Percentiles rank a stretch among this genome's conserved stretches.
Evolutionary conservation across 2,113 vertebrate species (phyloP).

Genomic region (Scomber colias): DNA sequence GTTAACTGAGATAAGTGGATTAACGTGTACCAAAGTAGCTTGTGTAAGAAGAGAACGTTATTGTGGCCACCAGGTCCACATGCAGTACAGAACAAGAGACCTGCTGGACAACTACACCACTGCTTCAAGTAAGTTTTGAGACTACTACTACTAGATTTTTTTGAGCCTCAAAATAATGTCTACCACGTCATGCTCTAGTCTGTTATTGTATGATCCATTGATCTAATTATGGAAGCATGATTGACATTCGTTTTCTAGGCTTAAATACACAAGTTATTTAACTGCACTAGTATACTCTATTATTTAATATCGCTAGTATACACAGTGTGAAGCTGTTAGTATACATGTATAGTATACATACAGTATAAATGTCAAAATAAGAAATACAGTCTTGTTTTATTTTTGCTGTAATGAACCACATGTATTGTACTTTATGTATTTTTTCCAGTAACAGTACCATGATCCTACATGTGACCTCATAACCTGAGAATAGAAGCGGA

Average conservation of each 20-base stretch:
- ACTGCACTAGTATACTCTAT: background rate
- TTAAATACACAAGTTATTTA: conserved; percentile 8
- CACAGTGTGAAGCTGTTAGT: background rate
- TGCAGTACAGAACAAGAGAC: conserved; percentile 16
- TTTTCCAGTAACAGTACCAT: background rate
- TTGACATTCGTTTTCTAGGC: background rate
- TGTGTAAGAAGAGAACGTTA: conserved; percentile 67
- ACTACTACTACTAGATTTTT: background rate
- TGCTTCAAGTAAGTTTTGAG: conserved; percentile 52
- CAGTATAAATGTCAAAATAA: too few relatives aligned
- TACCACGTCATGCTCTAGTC: background rate
- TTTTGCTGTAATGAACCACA: background rate
- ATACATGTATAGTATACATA: too few relatives aligned
- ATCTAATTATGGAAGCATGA: conserved; percentile 33
- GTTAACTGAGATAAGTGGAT: conserved; percentile 80
- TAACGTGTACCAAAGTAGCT: conserved; percentile 78
- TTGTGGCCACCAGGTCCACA: conserved; percentile 32
- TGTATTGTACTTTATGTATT: background rate
- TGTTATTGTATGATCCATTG: conserved; percentile 20
- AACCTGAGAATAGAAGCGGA: background rate
- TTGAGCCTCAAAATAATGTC: background rate
- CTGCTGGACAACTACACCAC: background rate
- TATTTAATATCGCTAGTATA: background rate
- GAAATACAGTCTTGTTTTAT: too few relatives aligned
- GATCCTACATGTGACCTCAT: background rate